Conservation (phyloP, 2,113 vertebrate species). For the Pao palembangensis region DNA sequence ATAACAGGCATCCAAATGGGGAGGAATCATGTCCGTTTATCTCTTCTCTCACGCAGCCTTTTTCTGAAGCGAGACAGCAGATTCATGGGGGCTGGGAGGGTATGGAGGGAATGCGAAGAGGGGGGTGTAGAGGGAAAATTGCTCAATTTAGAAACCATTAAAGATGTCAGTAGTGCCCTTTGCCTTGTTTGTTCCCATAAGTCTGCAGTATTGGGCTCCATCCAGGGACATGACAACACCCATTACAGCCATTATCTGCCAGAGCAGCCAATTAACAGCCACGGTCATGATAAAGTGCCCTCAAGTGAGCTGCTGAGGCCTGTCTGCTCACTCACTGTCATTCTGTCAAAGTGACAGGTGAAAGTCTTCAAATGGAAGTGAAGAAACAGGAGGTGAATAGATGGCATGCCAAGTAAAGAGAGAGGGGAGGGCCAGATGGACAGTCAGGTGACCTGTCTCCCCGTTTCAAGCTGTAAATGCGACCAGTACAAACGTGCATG, state of each 20-base stretch:
- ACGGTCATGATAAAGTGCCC: conserved; percentile 20
- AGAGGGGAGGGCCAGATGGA: neutral
- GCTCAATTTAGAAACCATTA: conserved; percentile 33
- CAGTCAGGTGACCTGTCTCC: too few species aligned
- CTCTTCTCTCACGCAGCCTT: conserved; percentile 26
- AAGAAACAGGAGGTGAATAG: neutral
- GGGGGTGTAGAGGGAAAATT: conserved; percentile 13
- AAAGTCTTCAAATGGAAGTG: conserved; percentile 26
- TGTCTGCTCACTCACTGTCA: conserved; percentile 17
- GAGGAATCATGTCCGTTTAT: conserved; percentile 30
- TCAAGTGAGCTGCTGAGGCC: conserved; percentile 14
- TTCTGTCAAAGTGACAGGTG: conserved; percentile 13
- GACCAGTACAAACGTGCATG: too few species aligned
- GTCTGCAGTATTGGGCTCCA: conserved; percentile 2
- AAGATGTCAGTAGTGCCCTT: conserved; percentile 17
- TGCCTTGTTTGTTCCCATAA: conserved; percentile 27
- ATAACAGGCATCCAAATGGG: conserved; percentile 11
- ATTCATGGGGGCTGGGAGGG: conserved; percentile 39
- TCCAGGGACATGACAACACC: conserved; percentile 19
- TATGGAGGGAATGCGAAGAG: neutral
- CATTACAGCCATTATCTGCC: conserved; percentile 33
- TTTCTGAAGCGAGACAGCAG: conserved; percentile 26
- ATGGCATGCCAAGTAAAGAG: neutral
- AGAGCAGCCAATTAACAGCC: conserved; percentile 33
- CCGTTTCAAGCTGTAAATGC: too few species aligned